These are phyloP conservation scores for Bucorvus abyssinicus DNA, from an alignment of 2,797 vertebrate species.

Conservation along the genomic window DNA sequence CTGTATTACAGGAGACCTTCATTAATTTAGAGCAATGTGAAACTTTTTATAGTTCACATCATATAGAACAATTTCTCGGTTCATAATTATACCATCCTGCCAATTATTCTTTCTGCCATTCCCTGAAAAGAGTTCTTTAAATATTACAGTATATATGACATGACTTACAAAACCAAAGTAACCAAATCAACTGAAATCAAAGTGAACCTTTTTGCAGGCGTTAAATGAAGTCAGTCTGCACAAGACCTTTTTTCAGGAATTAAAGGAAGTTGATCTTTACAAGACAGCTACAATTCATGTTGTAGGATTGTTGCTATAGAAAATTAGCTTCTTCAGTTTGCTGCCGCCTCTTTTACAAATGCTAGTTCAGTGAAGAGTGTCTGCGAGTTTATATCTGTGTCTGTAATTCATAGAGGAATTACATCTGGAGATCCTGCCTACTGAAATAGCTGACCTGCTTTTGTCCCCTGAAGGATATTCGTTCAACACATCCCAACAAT, in stretches of 20 bases:
- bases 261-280: neutral
- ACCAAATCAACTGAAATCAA: neutral
- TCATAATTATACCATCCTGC: neutral
- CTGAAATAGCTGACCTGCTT: constrained; percentile 59
- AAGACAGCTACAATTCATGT: neutral
- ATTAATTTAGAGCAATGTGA: neutral
- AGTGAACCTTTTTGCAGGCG: neutral
- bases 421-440: constrained; percentile 20
- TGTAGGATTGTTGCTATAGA: neutral
- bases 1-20: neutral
- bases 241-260: neutral
- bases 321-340: neutral
- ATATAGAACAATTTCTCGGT: neutral
- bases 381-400: neutral
- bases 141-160: neutral
- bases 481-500: neutral
- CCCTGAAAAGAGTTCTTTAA: constrained; percentile 17
- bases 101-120: constrained; percentile 10
- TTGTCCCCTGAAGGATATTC: neutral
- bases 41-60: neutral
- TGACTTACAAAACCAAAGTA: neutral
- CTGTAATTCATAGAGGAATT: constrained; percentile 50
- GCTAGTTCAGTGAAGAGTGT: neutral
- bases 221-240: neutral
- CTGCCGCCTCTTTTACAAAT: constrained; percentile 7